These are phyloP conservation scores for Anoplius nigerrimus DNA, from an alignment of 2,888 invertebrate genomes.

Conservation along the genomic window DNA sequence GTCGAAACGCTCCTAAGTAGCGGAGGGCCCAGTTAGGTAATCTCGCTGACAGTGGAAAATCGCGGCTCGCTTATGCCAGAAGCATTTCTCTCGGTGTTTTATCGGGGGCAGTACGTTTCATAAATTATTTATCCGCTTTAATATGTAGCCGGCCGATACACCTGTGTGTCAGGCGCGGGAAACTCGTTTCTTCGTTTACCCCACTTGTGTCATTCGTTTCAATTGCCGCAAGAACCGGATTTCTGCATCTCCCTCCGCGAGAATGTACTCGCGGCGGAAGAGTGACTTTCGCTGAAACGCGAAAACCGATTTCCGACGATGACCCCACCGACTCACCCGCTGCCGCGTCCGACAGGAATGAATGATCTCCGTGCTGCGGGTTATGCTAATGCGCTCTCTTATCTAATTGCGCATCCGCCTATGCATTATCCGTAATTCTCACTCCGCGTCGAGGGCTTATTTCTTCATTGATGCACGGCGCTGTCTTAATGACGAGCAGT, in stretches of 20 bases:
- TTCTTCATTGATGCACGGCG: no score
- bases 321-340: constrained; percentile 4
- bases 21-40: no score
- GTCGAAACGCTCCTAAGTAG: no score
- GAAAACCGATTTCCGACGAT: constrained; percentile 17
- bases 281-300: constrained; percentile 39
- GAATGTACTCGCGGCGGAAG: constrained; percentile 22
- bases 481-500: no score
- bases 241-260: constrained; percentile 32
- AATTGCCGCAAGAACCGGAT: constrained; percentile 52
- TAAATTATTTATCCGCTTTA: constrained; percentile 50
- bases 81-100: constrained; percentile 14
- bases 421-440: background rate
- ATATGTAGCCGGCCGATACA: constrained; percentile 28
- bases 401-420: constrained; percentile 17
- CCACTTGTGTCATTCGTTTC: constrained; percentile 27
- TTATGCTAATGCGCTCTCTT: constrained; percentile 16
- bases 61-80: background rate
- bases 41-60: no score
- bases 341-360: constrained; percentile 5
- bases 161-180: constrained; percentile 26
- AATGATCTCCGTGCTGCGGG: background rate
- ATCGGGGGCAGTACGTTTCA: constrained; percentile 28
- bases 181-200: constrained; percentile 37
- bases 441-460: background rate